Conservation (phyloP, 2,888 invertebrate genomes). For the Philaethria dido region DNA sequence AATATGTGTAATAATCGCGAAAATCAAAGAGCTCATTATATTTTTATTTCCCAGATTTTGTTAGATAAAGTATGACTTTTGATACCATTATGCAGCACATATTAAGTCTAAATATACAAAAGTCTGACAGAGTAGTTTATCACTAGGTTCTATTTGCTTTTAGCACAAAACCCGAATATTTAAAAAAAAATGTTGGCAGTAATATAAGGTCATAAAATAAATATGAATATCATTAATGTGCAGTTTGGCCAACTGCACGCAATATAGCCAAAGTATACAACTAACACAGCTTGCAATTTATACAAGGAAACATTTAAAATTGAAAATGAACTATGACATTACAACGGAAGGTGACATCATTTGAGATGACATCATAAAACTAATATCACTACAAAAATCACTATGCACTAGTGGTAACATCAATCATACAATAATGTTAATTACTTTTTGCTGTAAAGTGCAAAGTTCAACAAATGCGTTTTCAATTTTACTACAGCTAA, state of each 20-base stretch:
- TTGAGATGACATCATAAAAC: constrained; percentile 54
- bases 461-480: neutral
- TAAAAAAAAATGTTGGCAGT: neutral
- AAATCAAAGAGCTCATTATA: too few relatives aligned
- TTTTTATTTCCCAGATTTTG: too few relatives aligned
- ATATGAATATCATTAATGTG: neutral
- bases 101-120: too few relatives aligned
- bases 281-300: neutral
- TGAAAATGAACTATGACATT: constrained; percentile 28
- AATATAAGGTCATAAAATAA: neutral
- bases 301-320: constrained; percentile 6
- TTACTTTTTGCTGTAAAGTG: constrained; percentile 3
- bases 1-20: too few relatives aligned
- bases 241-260: neutral
- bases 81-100: too few relatives aligned
- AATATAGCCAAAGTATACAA: neutral
- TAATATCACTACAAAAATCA: constrained; percentile 1
- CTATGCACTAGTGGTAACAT: constrained; percentile 6
- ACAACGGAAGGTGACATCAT: constrained; percentile 54
- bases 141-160: too few relatives aligned
- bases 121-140: too few relatives aligned
- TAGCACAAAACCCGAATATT: too few relatives aligned
- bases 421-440: constrained; percentile 23
- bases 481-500: neutral
- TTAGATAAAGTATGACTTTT: too few relatives aligned